Conservation (phyloP, 2,888 invertebrate genomes). For the Brenthis daphne region DNA sequence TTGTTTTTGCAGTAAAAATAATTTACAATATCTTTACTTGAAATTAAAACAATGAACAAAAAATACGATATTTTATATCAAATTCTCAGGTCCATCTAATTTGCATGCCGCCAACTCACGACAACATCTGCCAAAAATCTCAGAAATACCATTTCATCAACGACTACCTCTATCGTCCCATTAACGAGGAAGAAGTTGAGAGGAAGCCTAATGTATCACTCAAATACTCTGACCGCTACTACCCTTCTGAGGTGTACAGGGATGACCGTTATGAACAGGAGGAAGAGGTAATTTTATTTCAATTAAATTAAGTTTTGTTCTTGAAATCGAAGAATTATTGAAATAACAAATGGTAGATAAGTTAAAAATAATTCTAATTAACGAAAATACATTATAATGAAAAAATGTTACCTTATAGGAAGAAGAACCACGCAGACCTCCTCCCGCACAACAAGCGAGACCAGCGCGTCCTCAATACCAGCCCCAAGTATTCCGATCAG, state of each 20-base stretch:
- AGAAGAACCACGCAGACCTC: conserved; percentile 58
- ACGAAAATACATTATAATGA: too few relatives aligned
- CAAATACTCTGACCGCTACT: conserved; percentile 92
- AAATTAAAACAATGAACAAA: background rate
- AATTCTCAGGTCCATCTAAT: conserved; percentile 92
- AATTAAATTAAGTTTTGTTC: background rate
- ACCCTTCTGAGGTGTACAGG: conserved; percentile 90
- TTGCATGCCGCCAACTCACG: conserved; percentile 95
- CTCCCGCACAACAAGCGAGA: conserved; percentile 49
- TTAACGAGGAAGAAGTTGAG: conserved; percentile 92
- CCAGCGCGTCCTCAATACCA: conserved; percentile 47
- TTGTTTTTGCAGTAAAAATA: background rate
- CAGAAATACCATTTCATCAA: conserved; percentile 96
- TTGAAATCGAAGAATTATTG: too few relatives aligned
- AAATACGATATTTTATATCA: background rate
- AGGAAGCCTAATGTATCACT: conserved; percentile 90
- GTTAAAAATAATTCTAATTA: too few relatives aligned
- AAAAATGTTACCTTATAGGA: conserved; percentile 48
- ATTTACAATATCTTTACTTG: background rate
- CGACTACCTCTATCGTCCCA: conserved; percentile 94
- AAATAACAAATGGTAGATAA: too few relatives aligned
- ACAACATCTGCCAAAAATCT: conserved; percentile 94
- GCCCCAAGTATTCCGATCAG: conserved; percentile 90
- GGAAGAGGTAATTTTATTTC: conserved; percentile 55
- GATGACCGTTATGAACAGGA: conserved; percentile 82